Evolutionary conservation across 1,140 invertebrate species (phyloP).

Genomic region (Aphidius gifuensis): DNA sequence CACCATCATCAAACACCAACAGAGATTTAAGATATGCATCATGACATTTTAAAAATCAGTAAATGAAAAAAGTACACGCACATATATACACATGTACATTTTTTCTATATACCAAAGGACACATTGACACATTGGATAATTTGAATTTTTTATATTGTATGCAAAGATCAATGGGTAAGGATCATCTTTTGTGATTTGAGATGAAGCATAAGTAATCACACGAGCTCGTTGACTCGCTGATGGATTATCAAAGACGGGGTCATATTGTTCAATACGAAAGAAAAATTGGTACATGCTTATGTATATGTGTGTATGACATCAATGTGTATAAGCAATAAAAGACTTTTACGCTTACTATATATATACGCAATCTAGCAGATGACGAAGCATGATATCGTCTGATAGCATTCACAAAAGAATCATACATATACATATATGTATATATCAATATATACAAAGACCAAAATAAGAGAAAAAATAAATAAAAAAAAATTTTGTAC

Average conservation of each 20-base stretch:
- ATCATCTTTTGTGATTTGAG: conserved; percentile 16
- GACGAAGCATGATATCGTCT: conserved; percentile 15
- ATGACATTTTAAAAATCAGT: too few species aligned
- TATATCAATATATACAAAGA: conserved; percentile 6
- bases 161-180: neutral
- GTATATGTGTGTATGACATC: neutral
- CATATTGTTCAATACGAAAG: neutral
- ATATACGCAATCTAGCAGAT: neutral
- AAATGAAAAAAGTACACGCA: neutral
- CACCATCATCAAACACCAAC: neutral
- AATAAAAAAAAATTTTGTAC: neutral
- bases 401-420: conserved; percentile 1
- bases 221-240: conserved; percentile 13
- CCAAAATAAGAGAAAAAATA: neutral
- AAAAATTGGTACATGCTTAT: conserved; percentile 3
- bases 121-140: too few species aligned
- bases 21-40: neutral
- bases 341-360: neutral
- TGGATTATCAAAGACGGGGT: neutral
- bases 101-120: too few species aligned
- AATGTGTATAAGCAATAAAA: neutral
- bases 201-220: conserved; percentile 8
- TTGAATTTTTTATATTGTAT: neutral
- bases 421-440: neutral
- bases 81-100: neutral